Conservation (phyloP, 2,113 vertebrate genomes). For the Lophotis ruficrista region DNA sequence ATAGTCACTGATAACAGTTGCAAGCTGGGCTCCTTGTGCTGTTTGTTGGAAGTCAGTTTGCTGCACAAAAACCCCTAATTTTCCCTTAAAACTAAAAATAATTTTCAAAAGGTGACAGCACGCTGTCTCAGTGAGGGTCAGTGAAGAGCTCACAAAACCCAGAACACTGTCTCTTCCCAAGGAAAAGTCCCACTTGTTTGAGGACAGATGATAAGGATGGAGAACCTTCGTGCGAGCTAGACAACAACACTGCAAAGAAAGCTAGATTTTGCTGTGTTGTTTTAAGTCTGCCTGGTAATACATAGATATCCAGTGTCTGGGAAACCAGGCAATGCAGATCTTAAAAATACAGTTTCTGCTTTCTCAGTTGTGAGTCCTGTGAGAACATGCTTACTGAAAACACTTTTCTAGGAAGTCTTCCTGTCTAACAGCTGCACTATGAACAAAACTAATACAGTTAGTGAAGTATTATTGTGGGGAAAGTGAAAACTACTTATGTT, state of each 20-base stretch:
- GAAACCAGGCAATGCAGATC: not conserved
- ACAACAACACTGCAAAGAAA: not conserved
- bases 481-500: not conserved
- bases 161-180: not conserved
- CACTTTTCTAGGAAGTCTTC: not conserved
- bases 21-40: not conserved
- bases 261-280: not conserved
- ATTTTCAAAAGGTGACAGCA: too few relatives aligned
- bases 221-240: not conserved
- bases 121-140: accelerated
- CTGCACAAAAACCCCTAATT: not conserved
- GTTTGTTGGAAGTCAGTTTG: not conserved
- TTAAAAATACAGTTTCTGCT: not conserved
- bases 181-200: not conserved
- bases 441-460: not conserved
- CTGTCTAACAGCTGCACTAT: not conserved
- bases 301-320: not conserved
- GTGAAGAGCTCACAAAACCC: not conserved
- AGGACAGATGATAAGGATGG: not conserved
- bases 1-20: not conserved
- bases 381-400: not conserved
- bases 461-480: not conserved
- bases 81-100: not conserved
- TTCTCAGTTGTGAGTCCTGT: not conserved
- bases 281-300: not conserved